These are phyloP conservation scores for Minunthozetes semirufus DNA, from an alignment of 2,888 invertebrate genomes.

Conservation along the genomic window DNA sequence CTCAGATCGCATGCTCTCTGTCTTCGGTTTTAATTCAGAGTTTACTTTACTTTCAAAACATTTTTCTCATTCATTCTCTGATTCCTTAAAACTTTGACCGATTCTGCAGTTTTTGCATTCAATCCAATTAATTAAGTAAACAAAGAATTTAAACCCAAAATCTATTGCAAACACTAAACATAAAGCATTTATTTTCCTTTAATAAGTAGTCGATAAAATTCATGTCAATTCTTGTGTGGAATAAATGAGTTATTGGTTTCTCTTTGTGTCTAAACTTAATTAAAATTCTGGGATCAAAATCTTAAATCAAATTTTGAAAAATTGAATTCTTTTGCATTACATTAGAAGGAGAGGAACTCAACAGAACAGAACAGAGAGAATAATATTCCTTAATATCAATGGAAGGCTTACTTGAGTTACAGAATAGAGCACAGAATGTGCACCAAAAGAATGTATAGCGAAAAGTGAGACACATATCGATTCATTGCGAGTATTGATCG, in stretches of 20 bases:
- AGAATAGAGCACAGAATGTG: background rate
- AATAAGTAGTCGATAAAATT: background rate
- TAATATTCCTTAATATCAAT: slow-evolving; percentile 2
- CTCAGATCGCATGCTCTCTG: slow-evolving; percentile 12
- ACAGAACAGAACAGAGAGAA: background rate
- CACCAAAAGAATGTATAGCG: background rate
- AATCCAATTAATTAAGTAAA: too few species aligned
- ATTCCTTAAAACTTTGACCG: too few species aligned
- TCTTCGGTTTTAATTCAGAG: background rate
- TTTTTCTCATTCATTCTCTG: too few species aligned
- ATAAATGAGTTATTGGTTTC: background rate
- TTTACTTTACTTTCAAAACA: background rate
- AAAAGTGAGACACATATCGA: slow-evolving; percentile 19
- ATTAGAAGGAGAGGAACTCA: background rate
- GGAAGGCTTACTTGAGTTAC: slow-evolving; percentile 3
- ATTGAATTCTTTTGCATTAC: background rate
- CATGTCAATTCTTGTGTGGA: background rate
- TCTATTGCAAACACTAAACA: too few species aligned
- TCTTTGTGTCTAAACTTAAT: background rate
- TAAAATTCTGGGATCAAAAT: background rate
- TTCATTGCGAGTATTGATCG: background rate
- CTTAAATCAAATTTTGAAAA: background rate
- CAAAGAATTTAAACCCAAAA: too few species aligned
- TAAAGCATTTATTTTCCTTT: background rate
- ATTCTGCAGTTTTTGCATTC: too few species aligned